A percentile compares a stretch with the other conserved stretches of the same genome.
phyloP scores from a whole-genome alignment of 2,113 vertebrate genomes.

The Alexandromys fortis region DNA sequence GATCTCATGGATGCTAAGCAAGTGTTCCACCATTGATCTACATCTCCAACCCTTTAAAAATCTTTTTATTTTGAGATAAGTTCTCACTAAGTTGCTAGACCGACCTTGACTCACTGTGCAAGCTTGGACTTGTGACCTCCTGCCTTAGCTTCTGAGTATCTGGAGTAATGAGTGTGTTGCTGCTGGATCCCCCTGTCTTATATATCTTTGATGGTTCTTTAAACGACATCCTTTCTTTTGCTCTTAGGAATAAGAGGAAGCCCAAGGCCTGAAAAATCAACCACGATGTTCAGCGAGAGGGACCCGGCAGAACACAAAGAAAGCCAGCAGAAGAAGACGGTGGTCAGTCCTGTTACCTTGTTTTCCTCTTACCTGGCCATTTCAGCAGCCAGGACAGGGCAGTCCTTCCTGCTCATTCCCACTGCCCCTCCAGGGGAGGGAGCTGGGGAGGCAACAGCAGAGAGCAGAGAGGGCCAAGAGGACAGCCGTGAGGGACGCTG shows the following conservation, averaged over 20 bases:
- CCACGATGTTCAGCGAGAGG: slow-evolving; percentile 68
- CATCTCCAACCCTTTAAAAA: neutral
- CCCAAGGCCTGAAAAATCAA: neutral
- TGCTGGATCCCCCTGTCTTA: too few relatives aligned
- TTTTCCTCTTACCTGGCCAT: neutral
- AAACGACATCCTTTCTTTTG: neutral
- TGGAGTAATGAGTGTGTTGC: neutral
- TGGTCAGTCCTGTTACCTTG: slow-evolving; percentile 76
- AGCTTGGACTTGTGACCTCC: neutral
- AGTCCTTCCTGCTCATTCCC: accelerated
- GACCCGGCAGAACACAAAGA: neutral
- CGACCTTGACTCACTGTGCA: neutral
- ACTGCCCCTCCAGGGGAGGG: neutral
- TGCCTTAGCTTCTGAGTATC: neutral
- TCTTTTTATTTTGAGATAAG: neutral
- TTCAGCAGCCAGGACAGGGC: accelerated
- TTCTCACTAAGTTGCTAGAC: neutral
- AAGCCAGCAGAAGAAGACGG: slow-evolving; percentile 52
- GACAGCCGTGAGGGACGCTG: accelerated
- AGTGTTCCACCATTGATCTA: neutral
- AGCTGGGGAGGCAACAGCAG: neutral
- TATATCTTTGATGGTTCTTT: accelerated
- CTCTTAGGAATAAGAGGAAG: slow-evolving; percentile 39
- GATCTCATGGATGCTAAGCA: neutral
- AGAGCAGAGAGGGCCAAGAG: neutral